Conservation (phyloP, 2,797 vertebrate species). For the Enteromius fasciolatus region DNA sequence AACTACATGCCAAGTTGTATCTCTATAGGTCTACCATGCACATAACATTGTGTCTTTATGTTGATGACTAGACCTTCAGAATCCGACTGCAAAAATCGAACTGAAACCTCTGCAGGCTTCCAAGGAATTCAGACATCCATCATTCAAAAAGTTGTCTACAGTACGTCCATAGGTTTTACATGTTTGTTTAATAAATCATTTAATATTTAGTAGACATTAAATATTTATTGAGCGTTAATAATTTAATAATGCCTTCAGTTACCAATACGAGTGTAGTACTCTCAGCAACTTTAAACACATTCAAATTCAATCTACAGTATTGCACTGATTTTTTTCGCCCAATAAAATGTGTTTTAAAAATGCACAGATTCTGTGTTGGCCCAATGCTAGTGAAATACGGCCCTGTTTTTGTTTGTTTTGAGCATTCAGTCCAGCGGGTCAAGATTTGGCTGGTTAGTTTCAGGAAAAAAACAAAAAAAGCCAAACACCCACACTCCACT, state of each 20-base stretch:
- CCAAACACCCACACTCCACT: background rate
- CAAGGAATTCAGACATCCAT: conserved; percentile 51
- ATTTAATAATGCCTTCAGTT: conserved; percentile 28
- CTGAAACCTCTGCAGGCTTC: background rate
- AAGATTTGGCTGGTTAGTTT: background rate
- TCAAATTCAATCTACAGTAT: background rate
- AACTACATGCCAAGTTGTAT: background rate
- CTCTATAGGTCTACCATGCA: background rate
- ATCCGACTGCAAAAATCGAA: background rate
- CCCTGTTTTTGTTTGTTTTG: background rate
- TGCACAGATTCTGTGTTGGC: background rate
- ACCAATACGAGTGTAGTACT: background rate
- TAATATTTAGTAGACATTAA: conserved; percentile 25
- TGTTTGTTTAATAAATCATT: conserved; percentile 35
- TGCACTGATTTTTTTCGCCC: background rate
- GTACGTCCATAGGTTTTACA: background rate
- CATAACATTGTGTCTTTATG: background rate
- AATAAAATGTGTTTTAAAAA: background rate
- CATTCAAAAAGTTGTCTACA: conserved; percentile 53
- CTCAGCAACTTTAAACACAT: background rate
- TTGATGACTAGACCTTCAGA: background rate
- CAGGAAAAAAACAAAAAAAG: background rate
- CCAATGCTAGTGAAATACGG: background rate
- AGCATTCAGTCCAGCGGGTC: background rate
- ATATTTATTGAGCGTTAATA: conserved; percentile 19